phyloP scores from a whole-genome alignment of 1,140 invertebrate species.

The Rhynchophorus ferrugineus region DNA sequence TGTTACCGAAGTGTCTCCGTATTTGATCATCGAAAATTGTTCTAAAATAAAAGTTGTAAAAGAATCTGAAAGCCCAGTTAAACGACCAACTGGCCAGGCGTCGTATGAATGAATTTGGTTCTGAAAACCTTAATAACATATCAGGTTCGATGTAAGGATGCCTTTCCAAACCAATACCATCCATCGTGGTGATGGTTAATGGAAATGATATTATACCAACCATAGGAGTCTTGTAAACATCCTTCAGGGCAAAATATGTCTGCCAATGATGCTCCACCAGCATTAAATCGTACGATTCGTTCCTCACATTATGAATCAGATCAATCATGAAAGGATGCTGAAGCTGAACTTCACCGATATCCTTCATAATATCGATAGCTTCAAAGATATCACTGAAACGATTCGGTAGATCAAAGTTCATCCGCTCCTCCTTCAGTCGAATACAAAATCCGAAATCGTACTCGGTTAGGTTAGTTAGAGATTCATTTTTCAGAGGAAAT shows the following conservation, averaged over 20 bases:
- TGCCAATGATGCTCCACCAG: constrained; percentile 20
- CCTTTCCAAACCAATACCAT: constrained; percentile 18
- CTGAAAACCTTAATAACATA: constrained; percentile 9
- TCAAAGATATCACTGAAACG: no score
- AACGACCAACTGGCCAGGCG: constrained; percentile 11
- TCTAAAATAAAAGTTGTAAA: background rate
- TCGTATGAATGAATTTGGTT: constrained; percentile 10
- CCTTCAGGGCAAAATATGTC: constrained; percentile 19
- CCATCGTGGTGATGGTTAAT: background rate
- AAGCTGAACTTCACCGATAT: constrained; percentile 8
- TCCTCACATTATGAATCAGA: constrained; percentile 16
- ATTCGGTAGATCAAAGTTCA: constrained; percentile 2
- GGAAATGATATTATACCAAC: constrained; percentile 21
- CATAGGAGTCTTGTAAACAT: constrained; percentile 25
- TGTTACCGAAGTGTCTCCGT: constrained; percentile 15
- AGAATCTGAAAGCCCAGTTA: background rate
- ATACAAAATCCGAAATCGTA: constrained; percentile 23
- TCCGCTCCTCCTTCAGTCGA: constrained; percentile 1
- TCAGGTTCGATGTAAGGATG: constrained; percentile 24
- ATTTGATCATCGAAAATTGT: constrained; percentile 1
- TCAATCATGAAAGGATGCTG: constrained; percentile 13
- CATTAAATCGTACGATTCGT: constrained; percentile 21
- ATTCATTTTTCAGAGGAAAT: constrained; percentile 23
- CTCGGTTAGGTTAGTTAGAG: constrained; percentile 27
- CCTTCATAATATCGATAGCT: constrained; percentile 1